A percentile compares a stretch with the other conserved stretches of the same genome.
These are phyloP conservation scores for Trialeurodes vaporariorum DNA, from an alignment of 1,140 invertebrate species.

Conservation along the genomic window DNA sequence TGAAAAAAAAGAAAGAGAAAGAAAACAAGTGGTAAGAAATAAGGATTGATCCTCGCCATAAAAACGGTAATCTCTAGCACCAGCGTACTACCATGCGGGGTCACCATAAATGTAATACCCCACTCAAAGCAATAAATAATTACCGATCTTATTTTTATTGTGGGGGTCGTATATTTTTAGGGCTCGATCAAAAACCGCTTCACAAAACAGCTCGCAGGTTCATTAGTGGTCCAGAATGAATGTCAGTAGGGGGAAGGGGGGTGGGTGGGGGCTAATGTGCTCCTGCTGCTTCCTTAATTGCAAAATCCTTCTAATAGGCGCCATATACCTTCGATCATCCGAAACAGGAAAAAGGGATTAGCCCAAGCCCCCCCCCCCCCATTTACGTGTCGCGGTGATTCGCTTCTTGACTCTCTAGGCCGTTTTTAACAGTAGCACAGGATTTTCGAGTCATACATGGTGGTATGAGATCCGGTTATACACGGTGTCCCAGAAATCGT, in stretches of 20 bases:
- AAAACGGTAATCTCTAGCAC: background rate
- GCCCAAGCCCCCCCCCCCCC: too few relatives aligned
- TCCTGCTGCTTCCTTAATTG: background rate
- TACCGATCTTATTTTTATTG: slow-evolving; percentile 1
- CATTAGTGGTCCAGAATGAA: too few relatives aligned
- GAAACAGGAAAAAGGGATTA: background rate
- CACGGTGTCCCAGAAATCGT: too few relatives aligned
- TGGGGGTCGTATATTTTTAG: background rate
- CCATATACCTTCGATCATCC: background rate
- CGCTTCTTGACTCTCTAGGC: too few relatives aligned
- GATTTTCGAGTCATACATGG: too few relatives aligned
- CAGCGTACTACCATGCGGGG: too few relatives aligned
- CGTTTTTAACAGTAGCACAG: too few relatives aligned
- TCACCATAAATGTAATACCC: background rate
- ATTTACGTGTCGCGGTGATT: background rate
- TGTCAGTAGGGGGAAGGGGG: too few relatives aligned
- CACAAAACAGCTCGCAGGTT: background rate
- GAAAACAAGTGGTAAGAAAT: too few relatives aligned
- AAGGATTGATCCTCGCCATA: background rate
- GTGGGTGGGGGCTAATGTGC: background rate
- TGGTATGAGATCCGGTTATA: too few relatives aligned
- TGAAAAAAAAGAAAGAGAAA: too few relatives aligned
- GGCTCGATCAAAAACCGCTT: background rate
- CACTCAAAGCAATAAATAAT: background rate
- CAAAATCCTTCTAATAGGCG: background rate